These are phyloP conservation scores for Phlogophora meticulosa DNA, from an alignment of 2,888 invertebrate species.

Conservation along the genomic window DNA sequence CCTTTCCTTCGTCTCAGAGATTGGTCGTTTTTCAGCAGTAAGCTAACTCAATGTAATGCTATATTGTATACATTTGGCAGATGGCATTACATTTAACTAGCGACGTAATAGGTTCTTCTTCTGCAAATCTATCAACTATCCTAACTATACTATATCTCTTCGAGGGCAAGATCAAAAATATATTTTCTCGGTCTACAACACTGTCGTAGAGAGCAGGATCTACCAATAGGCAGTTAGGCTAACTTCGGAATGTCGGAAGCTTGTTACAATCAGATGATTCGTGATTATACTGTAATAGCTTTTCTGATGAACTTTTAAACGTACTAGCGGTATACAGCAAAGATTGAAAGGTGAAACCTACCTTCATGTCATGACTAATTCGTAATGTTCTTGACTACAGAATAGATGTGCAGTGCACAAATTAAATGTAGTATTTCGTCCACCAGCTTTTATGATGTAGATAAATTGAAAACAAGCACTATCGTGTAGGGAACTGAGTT, in stretches of 20 bases:
- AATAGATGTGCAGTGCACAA: neutral
- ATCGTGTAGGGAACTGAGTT: slow-evolving; percentile 2
- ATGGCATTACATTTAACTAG: no score
- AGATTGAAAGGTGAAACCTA: slow-evolving; percentile 4
- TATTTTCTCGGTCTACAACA: neutral
- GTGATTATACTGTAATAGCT: slow-evolving; percentile 44
- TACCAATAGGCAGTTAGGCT: neutral
- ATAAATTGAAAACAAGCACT: slow-evolving; percentile 16
- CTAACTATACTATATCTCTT: no score
- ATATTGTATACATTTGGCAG: no score
- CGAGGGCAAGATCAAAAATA: neutral
- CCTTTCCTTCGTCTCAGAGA: no score
- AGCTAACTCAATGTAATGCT: no score
- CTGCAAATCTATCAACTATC: no score
- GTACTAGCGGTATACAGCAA: slow-evolving; percentile 10
- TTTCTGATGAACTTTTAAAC: slow-evolving; percentile 25
- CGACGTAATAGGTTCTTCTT: no score
- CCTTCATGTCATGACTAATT: neutral
- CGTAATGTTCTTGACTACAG: neutral
- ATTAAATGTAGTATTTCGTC: slow-evolving; percentile 8
- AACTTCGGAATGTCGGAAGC: slow-evolving; percentile 20
- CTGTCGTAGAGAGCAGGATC: neutral
- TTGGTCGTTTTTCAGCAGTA: no score
- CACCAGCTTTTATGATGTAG: neutral
- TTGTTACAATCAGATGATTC: slow-evolving; percentile 34